Conservation (phyloP, 2,888 invertebrate genomes). For the Monochamus alternatus region DNA sequence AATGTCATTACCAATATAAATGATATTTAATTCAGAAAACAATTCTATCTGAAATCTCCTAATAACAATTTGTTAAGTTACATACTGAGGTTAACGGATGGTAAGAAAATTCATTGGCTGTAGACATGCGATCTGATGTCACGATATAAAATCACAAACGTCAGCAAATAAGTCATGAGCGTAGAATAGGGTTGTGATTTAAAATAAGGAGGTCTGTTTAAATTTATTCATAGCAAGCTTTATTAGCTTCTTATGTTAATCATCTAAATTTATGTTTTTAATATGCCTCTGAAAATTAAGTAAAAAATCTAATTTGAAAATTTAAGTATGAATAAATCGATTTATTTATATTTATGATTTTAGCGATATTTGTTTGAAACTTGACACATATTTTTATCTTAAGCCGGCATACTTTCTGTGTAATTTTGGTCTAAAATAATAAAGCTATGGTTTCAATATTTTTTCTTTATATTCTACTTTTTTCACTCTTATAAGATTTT, state of each 20-base stretch:
- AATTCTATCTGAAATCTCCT: conserved; percentile 31
- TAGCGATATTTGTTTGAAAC: no score
- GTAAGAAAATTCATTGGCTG: conserved; percentile 30
- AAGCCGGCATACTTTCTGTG: no score
- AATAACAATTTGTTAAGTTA: conserved; percentile 31
- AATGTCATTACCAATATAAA: conserved; percentile 5
- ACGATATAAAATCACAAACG: conserved; percentile 25
- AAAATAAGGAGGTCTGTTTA: not conserved
- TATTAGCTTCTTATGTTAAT: no score
- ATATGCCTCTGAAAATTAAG: no score
- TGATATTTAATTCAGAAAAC: conserved; percentile 21
- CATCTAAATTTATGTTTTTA: no score
- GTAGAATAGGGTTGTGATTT: not conserved
- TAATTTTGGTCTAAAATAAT: no score
- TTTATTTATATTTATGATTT: no score
- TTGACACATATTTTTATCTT: no score
- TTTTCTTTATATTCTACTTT: no score
- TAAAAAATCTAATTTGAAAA: not conserved
- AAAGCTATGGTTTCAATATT: no score
- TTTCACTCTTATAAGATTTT: no score
- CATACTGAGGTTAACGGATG: conserved; percentile 23
- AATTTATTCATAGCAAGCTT: not conserved
- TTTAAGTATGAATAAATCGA: not conserved
- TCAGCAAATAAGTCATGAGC: conserved; percentile 18
- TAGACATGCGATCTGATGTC: conserved; percentile 30